phyloP scores from a whole-genome alignment of 1,140 invertebrate species.

The Gryon sp. region DNA sequence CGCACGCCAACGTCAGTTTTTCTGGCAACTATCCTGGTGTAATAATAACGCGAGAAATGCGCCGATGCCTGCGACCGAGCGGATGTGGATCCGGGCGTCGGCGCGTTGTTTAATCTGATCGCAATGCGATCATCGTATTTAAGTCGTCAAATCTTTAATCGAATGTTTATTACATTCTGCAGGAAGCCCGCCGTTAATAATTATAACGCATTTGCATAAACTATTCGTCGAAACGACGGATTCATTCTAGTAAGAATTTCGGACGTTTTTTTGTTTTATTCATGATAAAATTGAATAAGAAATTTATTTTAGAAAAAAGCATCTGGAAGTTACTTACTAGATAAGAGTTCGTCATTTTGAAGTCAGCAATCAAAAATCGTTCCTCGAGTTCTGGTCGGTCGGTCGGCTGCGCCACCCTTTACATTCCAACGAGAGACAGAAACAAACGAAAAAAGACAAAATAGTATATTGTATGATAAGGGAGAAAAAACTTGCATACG shows the following conservation, averaged over 20 bases:
- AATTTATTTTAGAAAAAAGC: too few species aligned
- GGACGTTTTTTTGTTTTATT: too few species aligned
- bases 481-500: too few species aligned
- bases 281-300: too few species aligned
- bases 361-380: slow-evolving; percentile 55
- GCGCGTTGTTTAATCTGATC: slow-evolving; percentile 45
- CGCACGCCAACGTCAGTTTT: slow-evolving; percentile 50
- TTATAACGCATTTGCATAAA: slow-evolving; percentile 49
- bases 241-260: too few species aligned
- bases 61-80: background rate
- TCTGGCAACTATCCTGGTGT: slow-evolving; percentile 48
- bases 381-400: slow-evolving; percentile 30
- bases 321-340: too few species aligned
- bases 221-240: slow-evolving; percentile 11
- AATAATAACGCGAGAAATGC: slow-evolving; percentile 57
- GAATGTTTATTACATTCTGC: slow-evolving; percentile 60
- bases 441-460: too few species aligned
- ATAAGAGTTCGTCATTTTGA: too few species aligned
- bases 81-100: slow-evolving; percentile 2
- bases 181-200: slow-evolving; percentile 46
- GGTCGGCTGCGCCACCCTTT: slow-evolving; percentile 4
- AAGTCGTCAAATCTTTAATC: slow-evolving; percentile 14
- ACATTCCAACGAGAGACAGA: slow-evolving; percentile 48
- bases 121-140: slow-evolving; percentile 61
- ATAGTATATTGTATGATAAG: too few species aligned